Evolutionary conservation across 1,140 invertebrate species (phyloP).

Genomic region (Macrocentrus cingulum): DNA sequence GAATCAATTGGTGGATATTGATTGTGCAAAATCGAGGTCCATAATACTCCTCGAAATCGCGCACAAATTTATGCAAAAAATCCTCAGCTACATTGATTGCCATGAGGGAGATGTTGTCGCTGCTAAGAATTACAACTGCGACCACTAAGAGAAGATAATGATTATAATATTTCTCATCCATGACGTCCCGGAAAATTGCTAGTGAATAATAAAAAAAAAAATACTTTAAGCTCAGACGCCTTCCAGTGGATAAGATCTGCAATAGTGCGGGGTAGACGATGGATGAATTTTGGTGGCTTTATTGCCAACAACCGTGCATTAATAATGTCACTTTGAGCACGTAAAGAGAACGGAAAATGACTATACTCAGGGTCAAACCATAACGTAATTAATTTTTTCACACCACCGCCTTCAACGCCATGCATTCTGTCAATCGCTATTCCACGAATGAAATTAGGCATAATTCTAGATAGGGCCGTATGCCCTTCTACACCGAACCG

Average conservation of each 20-base stretch:
- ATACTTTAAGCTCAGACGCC: neutral
- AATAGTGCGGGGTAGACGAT: neutral
- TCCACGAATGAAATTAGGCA: conserved; percentile 5
- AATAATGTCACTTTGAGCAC: neutral
- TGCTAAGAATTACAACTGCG: conserved; percentile 25
- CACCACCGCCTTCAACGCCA: conserved; percentile 16
- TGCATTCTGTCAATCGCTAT: conserved; percentile 12
- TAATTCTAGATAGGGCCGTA: neutral
- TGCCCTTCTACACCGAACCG: conserved; percentile 8
- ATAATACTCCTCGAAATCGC: conserved; percentile 14
- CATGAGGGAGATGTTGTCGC: neutral
- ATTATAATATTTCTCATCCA: conserved; percentile 9
- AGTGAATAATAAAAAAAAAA: neutral
- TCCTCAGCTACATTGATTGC: neutral
- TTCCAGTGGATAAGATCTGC: conserved; percentile 7
- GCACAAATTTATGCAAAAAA: conserved; percentile 7
- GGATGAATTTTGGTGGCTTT: conserved; percentile 12
- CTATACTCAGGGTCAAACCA: neutral
- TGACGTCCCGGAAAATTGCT: neutral
- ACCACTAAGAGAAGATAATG: conserved; percentile 13
- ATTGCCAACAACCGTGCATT: neutral
- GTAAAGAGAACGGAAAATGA: neutral
- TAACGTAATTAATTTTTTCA: conserved; percentile 8
- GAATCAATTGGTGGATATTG: neutral
- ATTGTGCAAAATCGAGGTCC: neutral